phyloP scores from a whole-genome alignment of 37 sponge, comb jelly and placozoan genomes.

The Dysidea cf. avara region DNA sequence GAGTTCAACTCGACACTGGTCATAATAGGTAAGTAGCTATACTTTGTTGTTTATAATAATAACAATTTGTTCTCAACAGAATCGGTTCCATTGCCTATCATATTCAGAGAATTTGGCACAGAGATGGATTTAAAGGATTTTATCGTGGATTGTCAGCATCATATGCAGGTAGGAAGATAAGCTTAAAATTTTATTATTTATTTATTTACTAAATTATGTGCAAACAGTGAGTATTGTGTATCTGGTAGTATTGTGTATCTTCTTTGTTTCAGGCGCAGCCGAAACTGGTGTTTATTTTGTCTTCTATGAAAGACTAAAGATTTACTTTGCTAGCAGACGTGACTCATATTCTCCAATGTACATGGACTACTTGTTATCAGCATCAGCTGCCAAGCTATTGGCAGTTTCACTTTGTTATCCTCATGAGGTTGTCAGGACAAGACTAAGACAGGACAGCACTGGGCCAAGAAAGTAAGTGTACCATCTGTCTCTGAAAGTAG shows the following conservation, averaged over 20 bases:
- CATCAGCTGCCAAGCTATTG: constrained; percentile 60
- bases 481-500: background rate
- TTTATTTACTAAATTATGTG: background rate
- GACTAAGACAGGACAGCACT: constrained; percentile 65
- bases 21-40: background rate
- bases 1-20: constrained; percentile 70
- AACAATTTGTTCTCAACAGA: no score
- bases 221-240: background rate
- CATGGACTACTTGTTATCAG: constrained; percentile 55
- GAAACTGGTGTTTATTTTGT: constrained; percentile 88
- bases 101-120: constrained; percentile 29
- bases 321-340: background rate
- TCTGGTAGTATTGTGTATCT: no score
- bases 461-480: constrained; percentile 4
- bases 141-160: constrained; percentile 90
- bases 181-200: background rate
- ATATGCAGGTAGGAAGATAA: constrained; percentile 63
- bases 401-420: constrained; percentile 80
- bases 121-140: constrained; percentile 77
- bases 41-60: no score
- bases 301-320: constrained; percentile 82
- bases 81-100: no score
- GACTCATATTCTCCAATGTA: constrained; percentile 11
- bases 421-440: constrained; percentile 82
- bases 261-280: constrained; percentile 20